Base-by-base conservation (phyloP, 2,113 vertebrate genomes). In the Lepisosteus oculatus region DNA sequence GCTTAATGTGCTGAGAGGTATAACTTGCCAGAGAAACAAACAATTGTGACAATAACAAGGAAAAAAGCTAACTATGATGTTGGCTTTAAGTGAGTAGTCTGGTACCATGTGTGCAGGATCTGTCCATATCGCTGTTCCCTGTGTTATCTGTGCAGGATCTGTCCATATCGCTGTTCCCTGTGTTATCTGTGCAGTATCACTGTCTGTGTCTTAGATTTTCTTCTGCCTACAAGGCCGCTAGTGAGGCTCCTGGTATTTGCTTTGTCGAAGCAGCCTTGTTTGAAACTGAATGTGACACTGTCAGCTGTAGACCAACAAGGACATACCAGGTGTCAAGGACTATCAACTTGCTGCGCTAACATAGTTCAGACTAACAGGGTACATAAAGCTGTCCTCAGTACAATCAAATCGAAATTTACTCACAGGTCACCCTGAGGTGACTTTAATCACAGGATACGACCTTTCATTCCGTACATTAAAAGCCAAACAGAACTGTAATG, bases 381-480 rank as follows among this genome's bases (percentile, higher is more conserved):
- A 84, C 65, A 76, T 61, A 80, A 75, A 66, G 80, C 78, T 73
- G 85, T 77, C 77, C 76, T 86, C 82, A 72, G 80, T 55, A 81
- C 77, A 85, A 92, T 91, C 80, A 89, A 87, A 91, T 84, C 82
- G 79, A 82, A 87, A 88, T 89, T 79, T 81, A 85, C 75, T 73
- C 72, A 68, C 62, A 45, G 77, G 67, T 73, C 78, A 81, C 62
- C 74, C 82, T 80, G 68, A 81, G 62, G 47, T 79, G 8, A 68
- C 76, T 79, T 64, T 51, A 71, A 29, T 64, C 69, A 65, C 70
- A 54, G 61, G 62, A 55, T 55, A 43, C 51, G 70, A 54, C 13
- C 55, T 72, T 65, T 72, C 65, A 81, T 83, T 75, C 79, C 74
- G 77, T 79, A 80, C 78, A 80, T 81, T 74, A 69, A 75, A 78